Base-by-base conservation (phyloP, 2,888 invertebrate genomes). In the Drosophila atroscutellata region DNA sequence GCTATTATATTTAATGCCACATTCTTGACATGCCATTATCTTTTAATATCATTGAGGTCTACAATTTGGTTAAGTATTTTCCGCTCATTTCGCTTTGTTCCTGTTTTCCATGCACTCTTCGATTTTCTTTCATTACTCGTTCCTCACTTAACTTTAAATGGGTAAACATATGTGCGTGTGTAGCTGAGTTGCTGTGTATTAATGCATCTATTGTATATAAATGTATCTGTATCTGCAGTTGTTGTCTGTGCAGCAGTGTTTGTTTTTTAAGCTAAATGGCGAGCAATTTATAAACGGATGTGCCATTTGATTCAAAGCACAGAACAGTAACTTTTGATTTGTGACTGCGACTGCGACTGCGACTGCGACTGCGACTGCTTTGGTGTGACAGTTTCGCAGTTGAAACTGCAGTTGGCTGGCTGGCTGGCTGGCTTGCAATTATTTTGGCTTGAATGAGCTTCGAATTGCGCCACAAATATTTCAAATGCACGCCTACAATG, bases 401-500 rank as follows among this genome's bases (percentile, higher is more conserved):
- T 67, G 20, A 18, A 75, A 72, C 66, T 68, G 65, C 72, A 78
- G 50, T 60, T 47, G 61, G 68, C 49, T 52, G 66, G 68, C 49
- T 52, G 66, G 68, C 49, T 47, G 42, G 49, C 49, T 47, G 42
- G 49, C 51, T 61, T 59, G 72, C 72, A 68, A 72, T 60, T 50
- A 64, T 65, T 67, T 56, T 62, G 54, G 47, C 15, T 49, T 69
- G 52, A 58, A 37, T 37, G 49, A 69, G 52, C 36, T 64, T 61
- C 24, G 51, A 55, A 28, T 75, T 63, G 69, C 47, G 61, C 45
- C 59, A 59, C 62, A 80, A 67, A 77, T 64, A 73, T 71, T 68
- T 72, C 52, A 67, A 71, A 60, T 59, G 56, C 52, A 80, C 88
- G 83, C 83, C 83, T 65, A 85, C 83, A 66, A 63, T 36, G 62